These are phyloP conservation scores for Gila orcuttii DNA, from an alignment of 2,113 vertebrate species.

Conservation along the genomic window DNA sequence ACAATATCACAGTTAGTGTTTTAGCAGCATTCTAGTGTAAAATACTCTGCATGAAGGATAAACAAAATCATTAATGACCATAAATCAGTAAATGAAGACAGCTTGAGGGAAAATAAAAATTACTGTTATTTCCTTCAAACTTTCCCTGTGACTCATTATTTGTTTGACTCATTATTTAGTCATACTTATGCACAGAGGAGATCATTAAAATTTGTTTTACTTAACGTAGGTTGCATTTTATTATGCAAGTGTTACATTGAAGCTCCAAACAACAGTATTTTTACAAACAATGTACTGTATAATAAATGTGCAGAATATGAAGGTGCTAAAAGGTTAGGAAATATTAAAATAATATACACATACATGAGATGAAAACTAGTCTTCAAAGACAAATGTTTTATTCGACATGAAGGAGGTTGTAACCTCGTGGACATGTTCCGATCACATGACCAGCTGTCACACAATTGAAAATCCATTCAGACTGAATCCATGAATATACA, in stretches of 20 bases:
- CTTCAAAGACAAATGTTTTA: background rate
- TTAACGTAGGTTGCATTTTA: background rate
- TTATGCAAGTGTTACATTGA: background rate
- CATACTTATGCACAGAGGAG: background rate
- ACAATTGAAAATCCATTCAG: too few relatives aligned
- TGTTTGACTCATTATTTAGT: constrained; percentile 3
- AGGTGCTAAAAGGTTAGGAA: background rate
- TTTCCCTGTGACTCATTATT: constrained; percentile 19
- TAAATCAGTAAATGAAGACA: constrained; percentile 74
- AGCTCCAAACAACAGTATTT: background rate
- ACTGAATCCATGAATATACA: background rate
- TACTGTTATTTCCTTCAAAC: background rate
- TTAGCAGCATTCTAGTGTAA: constrained; percentile 5
- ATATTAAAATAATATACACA: background rate
- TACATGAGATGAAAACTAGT: background rate
- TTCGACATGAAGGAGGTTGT: background rate
- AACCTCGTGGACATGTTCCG: background rate
- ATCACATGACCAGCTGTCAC: background rate
- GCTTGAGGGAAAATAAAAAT: constrained; percentile 59
- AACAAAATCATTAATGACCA: constrained; percentile 62
- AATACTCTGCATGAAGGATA: constrained; percentile 54
- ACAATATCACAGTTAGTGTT: background rate
- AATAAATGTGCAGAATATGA: background rate
- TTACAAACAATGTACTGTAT: background rate
- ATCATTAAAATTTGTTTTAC: background rate